Conservation (phyloP, 2,797 vertebrate genomes). For the Enteromius paludinosus region DNA sequence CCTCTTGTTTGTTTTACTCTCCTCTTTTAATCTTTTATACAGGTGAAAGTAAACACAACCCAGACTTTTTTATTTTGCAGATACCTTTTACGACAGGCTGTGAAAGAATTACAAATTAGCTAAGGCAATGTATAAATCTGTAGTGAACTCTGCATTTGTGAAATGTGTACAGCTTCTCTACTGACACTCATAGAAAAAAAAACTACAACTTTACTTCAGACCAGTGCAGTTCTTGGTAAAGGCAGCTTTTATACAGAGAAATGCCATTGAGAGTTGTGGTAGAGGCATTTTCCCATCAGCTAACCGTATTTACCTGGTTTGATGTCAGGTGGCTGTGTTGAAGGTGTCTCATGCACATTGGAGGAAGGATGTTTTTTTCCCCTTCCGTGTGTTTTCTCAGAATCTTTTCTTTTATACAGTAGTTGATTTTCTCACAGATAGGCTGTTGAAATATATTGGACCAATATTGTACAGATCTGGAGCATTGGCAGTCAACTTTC, state of each 20-base stretch:
- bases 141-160: not conserved
- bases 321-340: constrained; percentile 4
- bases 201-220: not conserved
- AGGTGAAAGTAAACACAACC: constrained; percentile 1
- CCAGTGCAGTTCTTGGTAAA: not conserved
- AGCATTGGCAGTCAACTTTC: not conserved
- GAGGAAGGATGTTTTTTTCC: not conserved
- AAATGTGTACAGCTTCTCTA: not conserved
- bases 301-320: not conserved
- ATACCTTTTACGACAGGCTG: not conserved
- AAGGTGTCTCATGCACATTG: not conserved
- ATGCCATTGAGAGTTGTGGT: constrained; percentile 1
- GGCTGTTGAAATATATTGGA: not conserved
- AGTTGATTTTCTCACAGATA: not conserved
- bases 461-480: not conserved
- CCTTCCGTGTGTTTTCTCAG: not conserved
- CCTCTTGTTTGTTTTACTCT: not conserved
- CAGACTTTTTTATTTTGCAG: constrained; percentile 9
- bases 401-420: not conserved
- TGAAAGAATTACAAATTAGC: not conserved
- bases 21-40: constrained; percentile 18
- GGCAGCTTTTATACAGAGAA: not conserved
- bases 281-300: constrained; percentile 7
- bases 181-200: not conserved
- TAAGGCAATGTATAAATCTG: too few relatives aligned